Conservation (phyloP, 1,140 invertebrate species). For the Panagrolaimus sp. region DNA sequence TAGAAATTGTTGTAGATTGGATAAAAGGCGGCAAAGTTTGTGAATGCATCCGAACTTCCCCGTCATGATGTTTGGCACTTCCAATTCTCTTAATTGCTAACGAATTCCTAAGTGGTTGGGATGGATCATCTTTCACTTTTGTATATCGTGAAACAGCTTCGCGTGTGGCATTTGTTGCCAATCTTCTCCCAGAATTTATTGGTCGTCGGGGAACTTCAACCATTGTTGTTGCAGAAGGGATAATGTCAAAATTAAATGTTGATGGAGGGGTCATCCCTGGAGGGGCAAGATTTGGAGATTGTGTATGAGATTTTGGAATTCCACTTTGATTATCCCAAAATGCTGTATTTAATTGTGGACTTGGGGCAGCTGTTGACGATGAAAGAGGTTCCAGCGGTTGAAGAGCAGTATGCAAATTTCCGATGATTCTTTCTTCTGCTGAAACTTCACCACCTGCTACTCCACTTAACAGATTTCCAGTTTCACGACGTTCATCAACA, state of each 20-base stretch:
- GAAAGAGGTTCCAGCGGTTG: neutral
- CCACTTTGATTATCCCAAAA: slow-evolving; percentile 10
- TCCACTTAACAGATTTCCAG: neutral
- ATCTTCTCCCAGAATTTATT: neutral
- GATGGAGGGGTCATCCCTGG: neutral
- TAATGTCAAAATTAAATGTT: neutral
- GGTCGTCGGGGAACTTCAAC: neutral
- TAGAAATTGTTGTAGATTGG: neutral
- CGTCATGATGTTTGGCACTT: neutral
- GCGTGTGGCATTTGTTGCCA: neutral
- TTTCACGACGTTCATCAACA: slow-evolving; percentile 1
- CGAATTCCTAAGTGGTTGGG: neutral
- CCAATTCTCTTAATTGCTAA: neutral
- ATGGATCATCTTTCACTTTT: neutral
- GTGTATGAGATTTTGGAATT: neutral
- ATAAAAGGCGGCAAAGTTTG: neutral
- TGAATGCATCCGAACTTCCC: neutral
- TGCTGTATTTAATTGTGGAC: neutral
- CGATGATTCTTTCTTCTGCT: too few species aligned
- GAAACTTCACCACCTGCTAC: neutral
- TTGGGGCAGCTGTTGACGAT: neutral
- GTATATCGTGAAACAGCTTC: neutral
- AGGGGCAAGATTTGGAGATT: neutral
- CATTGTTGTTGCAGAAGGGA: neutral
- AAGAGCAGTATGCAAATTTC: neutral